phyloP scores from a whole-genome alignment of 2,113 vertebrate species.

The Amblyopsis rosae region DNA sequence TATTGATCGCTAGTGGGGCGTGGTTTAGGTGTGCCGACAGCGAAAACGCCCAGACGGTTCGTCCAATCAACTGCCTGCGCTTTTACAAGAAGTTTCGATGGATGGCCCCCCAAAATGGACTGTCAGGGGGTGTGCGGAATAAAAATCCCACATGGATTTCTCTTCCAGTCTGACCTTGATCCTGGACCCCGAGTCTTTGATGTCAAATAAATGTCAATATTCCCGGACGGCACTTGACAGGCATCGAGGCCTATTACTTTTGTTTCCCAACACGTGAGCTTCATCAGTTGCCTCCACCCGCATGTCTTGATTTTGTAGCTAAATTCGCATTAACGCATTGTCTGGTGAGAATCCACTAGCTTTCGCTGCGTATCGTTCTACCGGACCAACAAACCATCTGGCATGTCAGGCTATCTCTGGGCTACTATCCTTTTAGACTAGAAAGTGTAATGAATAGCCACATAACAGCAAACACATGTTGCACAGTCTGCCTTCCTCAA shows the following conservation, averaged over 20 bases:
- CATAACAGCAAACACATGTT: too few species aligned
- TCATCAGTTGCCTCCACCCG: slow-evolving; percentile 66
- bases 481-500: too few species aligned
- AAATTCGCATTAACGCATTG: slow-evolving; percentile 62
- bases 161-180: slow-evolving; percentile 74
- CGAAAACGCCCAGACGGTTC: too few species aligned
- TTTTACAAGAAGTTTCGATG: too few species aligned
- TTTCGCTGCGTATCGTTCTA: slow-evolving; percentile 50
- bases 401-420: too few species aligned
- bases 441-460: too few species aligned
- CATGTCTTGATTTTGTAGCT: slow-evolving; percentile 76
- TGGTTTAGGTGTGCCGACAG: too few species aligned
- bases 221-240: slow-evolving; percentile 67
- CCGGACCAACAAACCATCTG: slow-evolving; percentile 14
- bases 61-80: too few species aligned
- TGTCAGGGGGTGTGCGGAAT: slow-evolving; percentile 71
- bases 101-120: too few species aligned
- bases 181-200: slow-evolving; percentile 69
- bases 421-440: too few species aligned
- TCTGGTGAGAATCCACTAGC: slow-evolving; percentile 72
- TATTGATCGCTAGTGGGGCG: too few species aligned
- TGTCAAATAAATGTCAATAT: slow-evolving; percentile 70
- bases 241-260: slow-evolving; percentile 71
- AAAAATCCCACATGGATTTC: slow-evolving; percentile 65
- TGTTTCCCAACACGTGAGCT: slow-evolving; percentile 70